Conservation (phyloP, 2,113 vertebrate genomes). For the Myrmophylax atrothorax region DNA sequence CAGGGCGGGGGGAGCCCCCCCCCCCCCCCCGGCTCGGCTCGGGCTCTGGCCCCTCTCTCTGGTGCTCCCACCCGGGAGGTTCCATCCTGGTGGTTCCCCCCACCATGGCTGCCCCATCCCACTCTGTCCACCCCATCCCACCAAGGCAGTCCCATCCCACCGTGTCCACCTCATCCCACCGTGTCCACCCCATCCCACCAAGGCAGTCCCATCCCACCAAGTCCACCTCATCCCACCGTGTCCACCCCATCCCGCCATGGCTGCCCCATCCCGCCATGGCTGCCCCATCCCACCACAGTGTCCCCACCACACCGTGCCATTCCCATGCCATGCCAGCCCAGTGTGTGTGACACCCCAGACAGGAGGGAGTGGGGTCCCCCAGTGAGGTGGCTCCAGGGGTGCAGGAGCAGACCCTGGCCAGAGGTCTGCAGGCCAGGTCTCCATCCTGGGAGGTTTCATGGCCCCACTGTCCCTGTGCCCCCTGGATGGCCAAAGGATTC, state of each 20-base stretch:
- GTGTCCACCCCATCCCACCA: background rate
- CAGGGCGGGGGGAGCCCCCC: background rate
- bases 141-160: too few species aligned
- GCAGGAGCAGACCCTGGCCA: accelerated
- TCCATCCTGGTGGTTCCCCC: background rate
- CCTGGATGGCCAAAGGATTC: background rate
- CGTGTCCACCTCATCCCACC: background rate
- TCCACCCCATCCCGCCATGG: background rate
- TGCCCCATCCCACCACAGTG: background rate
- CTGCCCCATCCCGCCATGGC: background rate
- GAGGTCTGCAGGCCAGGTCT: background rate
- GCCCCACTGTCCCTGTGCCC: background rate
- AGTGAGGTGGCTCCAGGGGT: background rate
- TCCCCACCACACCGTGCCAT: background rate
- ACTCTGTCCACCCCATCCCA: background rate
- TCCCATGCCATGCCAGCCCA: accelerated
- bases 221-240: background rate
- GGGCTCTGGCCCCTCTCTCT: background rate
- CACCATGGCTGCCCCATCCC: too few species aligned
- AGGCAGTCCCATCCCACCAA: background rate
- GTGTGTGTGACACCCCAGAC: background rate
- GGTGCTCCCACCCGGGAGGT: background rate
- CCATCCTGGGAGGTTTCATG: background rate
- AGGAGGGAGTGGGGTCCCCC: background rate
- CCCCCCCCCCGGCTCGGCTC: background rate